These are phyloP conservation scores for Aphidius ervi DNA, from an alignment of 1,140 invertebrate genomes.

Conservation along the genomic window DNA sequence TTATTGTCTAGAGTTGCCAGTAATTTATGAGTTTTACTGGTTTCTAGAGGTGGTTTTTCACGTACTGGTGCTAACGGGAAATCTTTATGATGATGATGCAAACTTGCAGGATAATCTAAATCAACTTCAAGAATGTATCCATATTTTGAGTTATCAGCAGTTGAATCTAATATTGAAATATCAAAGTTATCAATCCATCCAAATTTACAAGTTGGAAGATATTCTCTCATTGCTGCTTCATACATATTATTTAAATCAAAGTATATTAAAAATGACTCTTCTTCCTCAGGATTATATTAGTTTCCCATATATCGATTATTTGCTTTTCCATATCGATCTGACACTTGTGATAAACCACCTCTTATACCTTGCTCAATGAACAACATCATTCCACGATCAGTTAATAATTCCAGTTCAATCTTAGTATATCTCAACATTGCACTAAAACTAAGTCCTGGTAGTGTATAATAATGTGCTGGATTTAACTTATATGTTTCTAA, in stretches of 20 bases:
- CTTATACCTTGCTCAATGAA: not conserved
- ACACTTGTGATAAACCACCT: not conserved
- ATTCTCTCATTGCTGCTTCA: constrained; percentile 29
- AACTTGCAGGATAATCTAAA: too few species aligned
- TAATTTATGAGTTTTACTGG: not conserved
- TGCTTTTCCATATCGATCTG: constrained; percentile 36
- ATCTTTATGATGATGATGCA: too few species aligned
- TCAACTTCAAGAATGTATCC: too few species aligned
- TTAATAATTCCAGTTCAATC: constrained; percentile 34
- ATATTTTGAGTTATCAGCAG: not conserved
- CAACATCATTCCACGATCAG: not conserved
- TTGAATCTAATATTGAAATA: not conserved
- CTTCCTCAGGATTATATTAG: constrained; percentile 26
- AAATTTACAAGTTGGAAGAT: constrained; percentile 30
- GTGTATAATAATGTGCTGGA: constrained; percentile 9
- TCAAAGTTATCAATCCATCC: constrained; percentile 23
- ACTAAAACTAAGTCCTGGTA: constrained; percentile 14
- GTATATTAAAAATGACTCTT: too few species aligned
- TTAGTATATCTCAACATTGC: constrained; percentile 29
- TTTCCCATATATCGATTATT: constrained; percentile 33
- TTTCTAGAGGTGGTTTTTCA: too few species aligned
- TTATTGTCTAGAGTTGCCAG: not conserved
- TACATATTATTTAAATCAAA: constrained; percentile 42
- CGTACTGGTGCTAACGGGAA: too few species aligned
- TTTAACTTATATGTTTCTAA: not conserved